Evolutionary conservation across 2,888 invertebrate genomes (phyloP).

Genomic region (Smittia sp.): DNA sequence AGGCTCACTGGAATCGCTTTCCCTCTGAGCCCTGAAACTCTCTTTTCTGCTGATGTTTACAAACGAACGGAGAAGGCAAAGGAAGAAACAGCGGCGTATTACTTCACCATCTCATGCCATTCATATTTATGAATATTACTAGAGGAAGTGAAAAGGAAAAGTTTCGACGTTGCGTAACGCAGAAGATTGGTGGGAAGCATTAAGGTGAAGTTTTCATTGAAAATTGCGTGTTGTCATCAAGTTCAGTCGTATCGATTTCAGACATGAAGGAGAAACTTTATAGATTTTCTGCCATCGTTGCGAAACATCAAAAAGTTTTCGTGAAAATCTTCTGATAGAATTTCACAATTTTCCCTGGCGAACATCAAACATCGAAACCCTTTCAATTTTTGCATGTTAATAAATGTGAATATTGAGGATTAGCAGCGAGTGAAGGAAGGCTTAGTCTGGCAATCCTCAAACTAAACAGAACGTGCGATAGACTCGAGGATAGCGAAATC

Average conservation of each 20-base stretch:
- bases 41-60: conserved; percentile 38
- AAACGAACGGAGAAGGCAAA: conserved; percentile 9
- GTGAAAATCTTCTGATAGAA: too few species aligned
- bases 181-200: neutral
- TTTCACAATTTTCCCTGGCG: too few species aligned
- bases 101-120: neutral
- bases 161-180: neutral
- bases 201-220: too few species aligned
- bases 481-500: conserved; percentile 1
- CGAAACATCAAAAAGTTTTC: too few species aligned
- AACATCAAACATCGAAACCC: too few species aligned
- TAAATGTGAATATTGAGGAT: too few species aligned
- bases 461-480: neutral
- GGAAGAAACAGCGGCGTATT: neutral
- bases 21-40: too few species aligned
- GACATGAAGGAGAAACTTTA: neutral
- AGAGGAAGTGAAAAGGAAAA: neutral
- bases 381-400: too few species aligned
- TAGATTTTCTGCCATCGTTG: neutral
- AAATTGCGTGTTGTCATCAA: too few species aligned
- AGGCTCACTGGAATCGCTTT: too few species aligned
- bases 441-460: too few species aligned
- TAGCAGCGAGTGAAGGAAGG: too few species aligned
- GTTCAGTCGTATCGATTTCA: neutral
- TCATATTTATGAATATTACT: conserved; percentile 38